These are phyloP conservation scores for Pogonocherus hispidulus DNA, from an alignment of 2,888 invertebrate genomes.

Conservation along the genomic window DNA sequence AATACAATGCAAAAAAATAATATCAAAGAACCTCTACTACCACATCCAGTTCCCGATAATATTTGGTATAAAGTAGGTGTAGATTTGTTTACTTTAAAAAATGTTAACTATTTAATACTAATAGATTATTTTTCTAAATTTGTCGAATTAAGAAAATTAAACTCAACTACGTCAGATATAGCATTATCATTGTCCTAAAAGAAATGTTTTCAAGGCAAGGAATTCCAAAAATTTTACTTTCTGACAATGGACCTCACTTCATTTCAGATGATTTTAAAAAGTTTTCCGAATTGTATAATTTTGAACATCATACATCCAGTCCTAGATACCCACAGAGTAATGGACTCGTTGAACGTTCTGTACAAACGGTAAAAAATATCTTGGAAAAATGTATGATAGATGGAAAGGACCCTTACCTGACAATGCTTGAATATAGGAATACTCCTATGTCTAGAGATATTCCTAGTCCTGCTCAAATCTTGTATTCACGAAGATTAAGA, in stretches of 20 bases:
- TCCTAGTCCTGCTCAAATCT: background rate
- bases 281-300: background rate
- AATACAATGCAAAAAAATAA: background rate
- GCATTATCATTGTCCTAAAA: background rate
- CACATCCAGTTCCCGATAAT: background rate
- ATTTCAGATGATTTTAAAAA: background rate
- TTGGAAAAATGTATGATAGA: background rate
- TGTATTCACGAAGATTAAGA: background rate
- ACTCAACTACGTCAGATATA: background rate
- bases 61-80: background rate
- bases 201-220: background rate
- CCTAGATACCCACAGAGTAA: background rate
- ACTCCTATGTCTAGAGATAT: background rate
- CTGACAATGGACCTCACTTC: background rate
- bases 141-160: background rate
- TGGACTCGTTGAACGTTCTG: background rate
- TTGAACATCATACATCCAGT: background rate
- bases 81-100: background rate
- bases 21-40: background rate
- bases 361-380: constrained; percentile 1
- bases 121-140: constrained; percentile 1
- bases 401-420: background rate
- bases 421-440: background rate
- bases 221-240: background rate
- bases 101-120: background rate